Evolutionary conservation across 23 tunicate species (phyloP), one percentile per base, ranked within the genome.

Genomic region (Trididemnum nubilum): DNA sequence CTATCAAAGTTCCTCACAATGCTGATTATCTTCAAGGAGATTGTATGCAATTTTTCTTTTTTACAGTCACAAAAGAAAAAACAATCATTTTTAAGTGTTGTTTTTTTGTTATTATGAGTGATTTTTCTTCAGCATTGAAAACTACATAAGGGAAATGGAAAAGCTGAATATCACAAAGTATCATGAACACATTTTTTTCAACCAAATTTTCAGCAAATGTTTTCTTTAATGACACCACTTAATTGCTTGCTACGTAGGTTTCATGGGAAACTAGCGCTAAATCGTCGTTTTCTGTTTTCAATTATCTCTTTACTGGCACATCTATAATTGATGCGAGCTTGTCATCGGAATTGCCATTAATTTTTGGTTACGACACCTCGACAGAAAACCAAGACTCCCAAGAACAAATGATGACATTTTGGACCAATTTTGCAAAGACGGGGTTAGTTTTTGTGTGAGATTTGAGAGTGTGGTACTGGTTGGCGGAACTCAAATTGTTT

Each of bases 371-470:
- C 75, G 35, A 21, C 49, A 34, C 51, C 21, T 23, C 22, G 5
- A 69, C 32, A 1, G 86, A 34, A 35, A 65, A 59, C 0, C 63
- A 77, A 24, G 49, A 23, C 24, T 72, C 87, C 2, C 31, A 79
- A 1, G 37, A 71, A 12, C 26, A n/a, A 30, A 83, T 92, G 82
- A 72, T 87, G 82, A 35, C 60, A 0, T 79, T 76, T 34, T 92
- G 97, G 97, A 82, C 88, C 25, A 80, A 78, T 51, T 92, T 92
- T 50, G 97, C 97, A 33, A 83, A 78, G 54, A 33, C 76, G 1
- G 92, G 97, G 97, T 92, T 2, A 37, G 87, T 86, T 23, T 12
- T 36, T 24, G 15, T n/a, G n/a, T n/a, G n/a, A n/a, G n/a, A n/a
- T n/a, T n/a, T n/a, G n/a, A n/a, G n/a, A n/a, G n/a, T n/a, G n/a